These are phyloP conservation scores for Ectemnius cavifrons DNA, from an alignment of 2,888 invertebrate genomes.

Conservation along the genomic window DNA sequence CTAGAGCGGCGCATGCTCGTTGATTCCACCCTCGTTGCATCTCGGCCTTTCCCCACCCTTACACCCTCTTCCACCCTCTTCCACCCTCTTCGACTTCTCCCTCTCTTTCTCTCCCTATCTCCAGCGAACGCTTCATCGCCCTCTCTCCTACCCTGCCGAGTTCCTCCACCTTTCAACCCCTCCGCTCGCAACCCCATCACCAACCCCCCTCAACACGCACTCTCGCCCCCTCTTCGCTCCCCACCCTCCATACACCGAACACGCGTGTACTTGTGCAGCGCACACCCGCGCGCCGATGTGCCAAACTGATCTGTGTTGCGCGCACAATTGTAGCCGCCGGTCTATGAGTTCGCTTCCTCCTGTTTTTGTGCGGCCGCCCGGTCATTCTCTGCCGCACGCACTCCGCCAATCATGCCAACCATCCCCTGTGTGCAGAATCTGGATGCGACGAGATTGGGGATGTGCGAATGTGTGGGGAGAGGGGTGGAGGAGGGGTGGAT, in stretches of 20 bases:
- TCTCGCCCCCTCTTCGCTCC: too few relatives aligned
- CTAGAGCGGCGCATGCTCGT: slow-evolving; percentile 51
- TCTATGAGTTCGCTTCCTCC: slow-evolving; percentile 4
- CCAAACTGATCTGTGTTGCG: too few relatives aligned
- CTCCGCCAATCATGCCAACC: slow-evolving; percentile 7
- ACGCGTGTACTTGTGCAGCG: slow-evolving; percentile 22
- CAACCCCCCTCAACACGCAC: too few relatives aligned
- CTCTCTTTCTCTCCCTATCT: too few relatives aligned
- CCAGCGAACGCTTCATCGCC: neutral
- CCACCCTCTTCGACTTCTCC: too few relatives aligned
- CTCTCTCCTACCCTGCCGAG: slow-evolving; percentile 11
- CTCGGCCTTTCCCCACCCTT: slow-evolving; percentile 3
- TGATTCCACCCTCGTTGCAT: slow-evolving; percentile 54
- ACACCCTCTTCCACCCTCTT: too few relatives aligned
- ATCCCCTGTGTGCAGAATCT: slow-evolving; percentile 5
- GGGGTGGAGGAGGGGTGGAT: too few relatives aligned
- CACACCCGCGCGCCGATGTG: neutral
- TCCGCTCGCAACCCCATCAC: neutral
- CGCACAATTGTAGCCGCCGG: too few relatives aligned
- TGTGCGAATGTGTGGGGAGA: too few relatives aligned
- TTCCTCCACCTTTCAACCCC: slow-evolving; percentile 19
- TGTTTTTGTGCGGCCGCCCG: slow-evolving; percentile 25
- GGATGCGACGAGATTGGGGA: too few relatives aligned
- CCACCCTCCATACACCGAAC: too few relatives aligned
- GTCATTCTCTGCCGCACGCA: slow-evolving; percentile 5